These are phyloP conservation scores for Corythoichthys haematopterus DNA, from an alignment of 2,113 vertebrate species.

Conservation along the genomic window DNA sequence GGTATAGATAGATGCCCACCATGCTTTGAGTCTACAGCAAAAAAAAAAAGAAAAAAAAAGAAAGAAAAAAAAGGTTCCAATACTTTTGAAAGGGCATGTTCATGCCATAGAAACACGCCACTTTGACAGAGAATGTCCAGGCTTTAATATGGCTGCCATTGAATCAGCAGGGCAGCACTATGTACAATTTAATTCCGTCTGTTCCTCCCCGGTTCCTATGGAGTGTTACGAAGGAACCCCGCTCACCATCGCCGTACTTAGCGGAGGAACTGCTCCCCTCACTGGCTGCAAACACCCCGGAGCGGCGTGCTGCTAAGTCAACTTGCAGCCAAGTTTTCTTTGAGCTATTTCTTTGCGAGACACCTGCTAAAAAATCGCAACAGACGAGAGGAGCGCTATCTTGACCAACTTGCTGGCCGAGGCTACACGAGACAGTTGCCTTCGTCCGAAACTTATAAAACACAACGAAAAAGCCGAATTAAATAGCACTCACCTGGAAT, in stretches of 20 bases:
- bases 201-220: constrained; percentile 31
- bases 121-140: constrained; percentile 16
- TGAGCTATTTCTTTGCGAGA: not conserved
- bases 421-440: constrained; percentile 15
- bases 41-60: no score
- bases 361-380: constrained; percentile 1
- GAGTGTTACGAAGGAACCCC: constrained; percentile 60
- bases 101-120: constrained; percentile 5
- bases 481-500: constrained; percentile 63
- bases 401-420: not conserved
- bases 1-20: not conserved
- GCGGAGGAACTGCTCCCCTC: no score
- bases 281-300: not conserved
- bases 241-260: no score
- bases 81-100: not conserved
- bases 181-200: not conserved
- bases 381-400: not conserved
- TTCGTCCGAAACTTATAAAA: constrained; percentile 43
- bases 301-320: constrained; percentile 26
- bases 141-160: constrained; percentile 43
- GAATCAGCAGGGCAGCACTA: constrained; percentile 17
- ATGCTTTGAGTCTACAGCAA: not conserved
- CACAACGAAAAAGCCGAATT: not conserved
- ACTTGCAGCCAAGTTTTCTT: constrained; percentile 53
- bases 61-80: not conserved